Evolutionary conservation across 2,113 vertebrate genomes (phyloP).

Genomic region (Gavia stellata): DNA sequence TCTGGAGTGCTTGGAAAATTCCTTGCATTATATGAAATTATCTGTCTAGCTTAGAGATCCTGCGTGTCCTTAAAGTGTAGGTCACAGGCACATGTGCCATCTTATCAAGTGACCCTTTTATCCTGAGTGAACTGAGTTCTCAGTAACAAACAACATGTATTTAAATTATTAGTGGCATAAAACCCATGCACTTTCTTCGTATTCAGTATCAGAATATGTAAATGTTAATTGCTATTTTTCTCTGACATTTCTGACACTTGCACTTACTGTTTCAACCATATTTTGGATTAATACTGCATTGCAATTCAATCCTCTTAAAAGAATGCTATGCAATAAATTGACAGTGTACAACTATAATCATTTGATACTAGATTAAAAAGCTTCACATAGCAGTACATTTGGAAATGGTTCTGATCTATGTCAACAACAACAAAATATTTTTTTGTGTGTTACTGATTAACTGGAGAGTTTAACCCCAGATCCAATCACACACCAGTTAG

Average conservation of each 20-base stretch:
- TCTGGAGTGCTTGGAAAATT: background rate
- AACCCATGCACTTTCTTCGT: background rate
- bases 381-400: background rate
- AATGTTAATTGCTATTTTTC: background rate
- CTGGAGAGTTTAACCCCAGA: background rate
- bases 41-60: background rate
- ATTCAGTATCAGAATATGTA: background rate
- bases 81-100: background rate
- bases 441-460: background rate
- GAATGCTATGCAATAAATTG: background rate
- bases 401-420: background rate
- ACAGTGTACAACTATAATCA: background rate
- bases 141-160: background rate
- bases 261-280: background rate
- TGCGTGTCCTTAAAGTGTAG: background rate
- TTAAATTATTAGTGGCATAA: background rate
- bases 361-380: background rate
- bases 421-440: background rate
- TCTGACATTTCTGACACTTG: slow-evolving; percentile 8
- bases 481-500: background rate
- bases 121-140: background rate
- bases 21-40: background rate
- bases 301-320: slow-evolving; percentile 22
- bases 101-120: background rate
- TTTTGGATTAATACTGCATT: background rate